Conservation (phyloP, 2,113 vertebrate species). For the Erythrolamprus reginae region DNA sequence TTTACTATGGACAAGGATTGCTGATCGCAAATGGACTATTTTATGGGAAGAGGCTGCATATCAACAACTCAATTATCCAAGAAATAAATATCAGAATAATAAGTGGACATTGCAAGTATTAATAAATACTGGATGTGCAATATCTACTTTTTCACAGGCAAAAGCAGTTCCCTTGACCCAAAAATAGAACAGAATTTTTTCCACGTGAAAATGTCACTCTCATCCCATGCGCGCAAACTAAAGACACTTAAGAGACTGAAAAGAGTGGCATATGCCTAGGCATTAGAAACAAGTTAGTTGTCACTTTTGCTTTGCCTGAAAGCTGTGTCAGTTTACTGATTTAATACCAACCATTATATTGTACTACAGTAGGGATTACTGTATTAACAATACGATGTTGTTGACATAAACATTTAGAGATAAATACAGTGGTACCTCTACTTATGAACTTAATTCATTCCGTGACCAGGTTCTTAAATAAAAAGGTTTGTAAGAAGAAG, state of each 20-base stretch:
- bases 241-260: neutral
- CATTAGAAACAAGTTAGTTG: neutral
- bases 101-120: conserved; percentile 28
- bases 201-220: conserved; percentile 47
- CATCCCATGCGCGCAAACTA: conserved; percentile 8
- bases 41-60: conserved; percentile 22
- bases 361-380: neutral
- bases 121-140: conserved; percentile 28
- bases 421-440: too few relatives aligned
- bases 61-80: neutral
- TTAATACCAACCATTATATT: neutral
- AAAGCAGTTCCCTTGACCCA: conserved; percentile 30
- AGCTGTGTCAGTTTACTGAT: neutral
- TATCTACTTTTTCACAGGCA: conserved; percentile 23
- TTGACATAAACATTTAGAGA: neutral
- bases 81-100: neutral
- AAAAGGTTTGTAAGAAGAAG: too few relatives aligned
- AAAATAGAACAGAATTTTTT: conserved; percentile 27
- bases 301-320: neutral
- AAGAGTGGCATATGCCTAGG: neutral
- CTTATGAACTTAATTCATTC: too few relatives aligned
- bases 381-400: too few relatives aligned
- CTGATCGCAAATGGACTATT: neutral
- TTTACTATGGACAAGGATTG: neutral
- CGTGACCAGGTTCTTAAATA: too few relatives aligned